Evolutionary conservation across 1,140 invertebrate genomes (phyloP), one percentile per base, ranked within the genome.

Genomic region (Aphelinus atriplicis): DNA sequence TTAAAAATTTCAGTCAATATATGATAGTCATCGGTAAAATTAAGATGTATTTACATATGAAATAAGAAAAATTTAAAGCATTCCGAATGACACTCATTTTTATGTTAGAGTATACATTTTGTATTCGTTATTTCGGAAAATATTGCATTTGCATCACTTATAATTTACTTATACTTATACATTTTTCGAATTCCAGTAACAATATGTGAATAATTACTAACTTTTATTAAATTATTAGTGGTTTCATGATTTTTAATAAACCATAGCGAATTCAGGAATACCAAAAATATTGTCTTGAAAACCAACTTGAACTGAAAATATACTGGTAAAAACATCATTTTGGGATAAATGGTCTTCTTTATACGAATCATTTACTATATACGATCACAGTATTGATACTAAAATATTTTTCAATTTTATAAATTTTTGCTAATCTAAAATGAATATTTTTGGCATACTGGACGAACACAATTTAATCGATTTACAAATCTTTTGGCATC

Each of bases 1-100:
- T 57, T 67, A 74, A 74, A 74, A 53, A 69, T 63, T 69, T 74
- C 66, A 63, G 60, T 69, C 58, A 64, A 73, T 66, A 26, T 56
- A 43, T 70, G 58, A 70, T 70, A 47, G 48, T 69, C 45, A 63
- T 69, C 46, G 26, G 42, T 3, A 50, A 55, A 69, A 62, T 50
- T 42, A 67, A 73, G 62, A 42, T 53, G 67, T 62, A 67, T 53
- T 60, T 53, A 62, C 26, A 51, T 55, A 43, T 2, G 26, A 26
- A 70, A 1, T 50, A 0, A 67, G 6, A 60, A 66, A 71, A 66
- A 9, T 43, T 58, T 10, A 72, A 65, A 57, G 26, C 6, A 43
- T 45, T 65, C 58, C 58, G 4, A 57, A 64, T 63, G 3, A 56
- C 10, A 56, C 42, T 56, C 3, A 9, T 48, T 56, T 3, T 26